These are phyloP conservation scores for Planiliza haematocheilus DNA, from an alignment of 2,113 vertebrate species.

Conservation along the genomic window DNA sequence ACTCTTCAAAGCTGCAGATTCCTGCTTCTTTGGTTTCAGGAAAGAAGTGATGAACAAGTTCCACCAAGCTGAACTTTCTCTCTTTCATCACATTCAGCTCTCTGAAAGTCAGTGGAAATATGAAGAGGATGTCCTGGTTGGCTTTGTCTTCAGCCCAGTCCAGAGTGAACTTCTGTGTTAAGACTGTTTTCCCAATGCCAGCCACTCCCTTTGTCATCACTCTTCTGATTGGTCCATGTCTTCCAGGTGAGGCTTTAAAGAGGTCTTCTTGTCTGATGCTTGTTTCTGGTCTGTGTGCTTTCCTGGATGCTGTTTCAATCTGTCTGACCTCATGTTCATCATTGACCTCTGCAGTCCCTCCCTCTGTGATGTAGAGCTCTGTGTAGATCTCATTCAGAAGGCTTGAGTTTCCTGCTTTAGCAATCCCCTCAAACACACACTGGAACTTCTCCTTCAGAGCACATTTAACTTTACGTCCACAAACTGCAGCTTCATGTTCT, in stretches of 20 bases:
- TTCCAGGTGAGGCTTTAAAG: conserved; percentile 22
- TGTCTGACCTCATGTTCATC: conserved; percentile 59
- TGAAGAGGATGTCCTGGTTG: conserved; percentile 24
- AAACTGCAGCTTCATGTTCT: no score
- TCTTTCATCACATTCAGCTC: conserved; percentile 41
- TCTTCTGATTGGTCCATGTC: conserved; percentile 28
- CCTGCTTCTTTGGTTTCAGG: conserved; percentile 18
- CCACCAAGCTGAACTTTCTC: conserved; percentile 27
- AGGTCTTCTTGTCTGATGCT: conserved; percentile 28
- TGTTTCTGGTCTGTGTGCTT: conserved; percentile 16
- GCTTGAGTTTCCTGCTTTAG: conserved; percentile 24
- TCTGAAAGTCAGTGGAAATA: conserved; percentile 44
- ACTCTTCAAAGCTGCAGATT: neutral
- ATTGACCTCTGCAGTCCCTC: conserved; percentile 29
- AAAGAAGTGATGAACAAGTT: conserved; percentile 41
- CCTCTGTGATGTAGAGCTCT: conserved; percentile 67
- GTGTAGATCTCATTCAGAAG: conserved; percentile 58
- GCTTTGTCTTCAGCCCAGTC: conserved; percentile 28
- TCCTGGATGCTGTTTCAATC: conserved; percentile 54
- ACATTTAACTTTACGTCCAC: no score
- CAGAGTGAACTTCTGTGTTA: conserved; percentile 39
- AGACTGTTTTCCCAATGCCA: conserved; percentile 23
- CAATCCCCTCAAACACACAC: conserved; percentile 17
- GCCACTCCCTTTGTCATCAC: conserved; percentile 34
- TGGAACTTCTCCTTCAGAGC: neutral